Evolutionary conservation across 2,113 vertebrate genomes (phyloP), one percentile per base, ranked within the genome.

Genomic region (Abramis brama): DNA sequence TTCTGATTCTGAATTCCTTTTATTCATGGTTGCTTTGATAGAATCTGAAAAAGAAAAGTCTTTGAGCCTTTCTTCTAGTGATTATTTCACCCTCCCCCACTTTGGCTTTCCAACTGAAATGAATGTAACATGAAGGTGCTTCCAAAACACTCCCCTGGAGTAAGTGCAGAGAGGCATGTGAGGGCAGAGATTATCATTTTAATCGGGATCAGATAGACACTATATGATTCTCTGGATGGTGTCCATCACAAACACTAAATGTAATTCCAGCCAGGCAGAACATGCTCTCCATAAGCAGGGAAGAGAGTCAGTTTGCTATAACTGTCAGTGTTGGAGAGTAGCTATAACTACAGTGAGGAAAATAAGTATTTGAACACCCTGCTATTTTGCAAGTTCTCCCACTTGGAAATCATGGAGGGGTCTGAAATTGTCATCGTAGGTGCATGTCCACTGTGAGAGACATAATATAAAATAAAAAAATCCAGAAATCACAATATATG

Each of bases 181-280:
- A 70, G 68, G 60, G 55, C 76, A 50, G 25, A 60, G 36, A 86
- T 86, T 27, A 64, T 59, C 78, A 75, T 52, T 86, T 81, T 60
- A 86, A 81, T 75, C 52, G 19, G 47, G 27, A 79, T 59, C 55
- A 79, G 43, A 75, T 47, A 75, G 70, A 21, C 70, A 73, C 1
- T 12, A 52, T 4, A 8, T 15, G 3, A 17, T 70, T 86, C 64
- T 39, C 52, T 80, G 59, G 33, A 62, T 71, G 17, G 62, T 64
- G 55, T 64, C 68, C 25, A 50, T 62, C 30, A 76, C 43, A 78
- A 83, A 57, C 59, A 77, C 45, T 36, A 30, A 64, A 45, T 76
- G 36, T 23, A 45, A 82, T 59, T 39, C 17, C 36, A 64, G 71
- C 25, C n/a, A 77, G 43, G 43, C 60, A 66, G 60, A 68, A 68